Evolutionary conservation across 2,113 vertebrate genomes (phyloP).

Genomic region (Eulemur macaco): DNA sequence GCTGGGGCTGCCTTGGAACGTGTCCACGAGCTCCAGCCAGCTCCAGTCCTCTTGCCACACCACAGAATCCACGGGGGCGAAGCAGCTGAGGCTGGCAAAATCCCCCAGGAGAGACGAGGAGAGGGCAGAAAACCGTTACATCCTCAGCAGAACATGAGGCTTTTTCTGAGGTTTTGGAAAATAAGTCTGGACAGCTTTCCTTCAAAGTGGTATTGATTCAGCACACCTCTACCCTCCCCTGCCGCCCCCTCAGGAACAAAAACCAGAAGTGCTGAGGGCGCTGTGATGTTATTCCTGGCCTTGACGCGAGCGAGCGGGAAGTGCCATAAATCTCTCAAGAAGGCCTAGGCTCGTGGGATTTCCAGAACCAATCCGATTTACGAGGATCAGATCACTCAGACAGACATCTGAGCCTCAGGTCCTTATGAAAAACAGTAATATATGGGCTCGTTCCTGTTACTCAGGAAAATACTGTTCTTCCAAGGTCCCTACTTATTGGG

Average conservation of each 20-base stretch:
- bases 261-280: conserved; percentile 60
- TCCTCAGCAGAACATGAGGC: neutral
- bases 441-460: neutral
- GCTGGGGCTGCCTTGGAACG: neutral
- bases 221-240: conserved; percentile 30
- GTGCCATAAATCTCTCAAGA: conserved; percentile 64
- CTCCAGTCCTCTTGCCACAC: neutral
- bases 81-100: neutral
- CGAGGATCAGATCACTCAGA: conserved; percentile 32
- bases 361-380: conserved; percentile 59
- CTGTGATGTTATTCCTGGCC: conserved; percentile 58
- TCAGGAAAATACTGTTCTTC: conserved; percentile 14
- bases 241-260: conserved; percentile 41
- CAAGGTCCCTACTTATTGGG: neutral
- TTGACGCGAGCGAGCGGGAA: neutral
- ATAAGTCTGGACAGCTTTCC: neutral
- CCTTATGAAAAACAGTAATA: conserved; percentile 5
- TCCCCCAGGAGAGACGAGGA: neutral
- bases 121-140: neutral
- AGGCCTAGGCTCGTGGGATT: neutral
- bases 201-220: conserved; percentile 26
- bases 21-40: neutral
- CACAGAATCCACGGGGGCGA: neutral
- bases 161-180: conserved; percentile 58
- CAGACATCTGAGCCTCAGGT: conserved; percentile 38